A percentile compares a stretch with the other conserved stretches of the same genome.
Evolutionary conservation across 2,797 vertebrate species (phyloP).

Genomic region (Tinamus major): DNA sequence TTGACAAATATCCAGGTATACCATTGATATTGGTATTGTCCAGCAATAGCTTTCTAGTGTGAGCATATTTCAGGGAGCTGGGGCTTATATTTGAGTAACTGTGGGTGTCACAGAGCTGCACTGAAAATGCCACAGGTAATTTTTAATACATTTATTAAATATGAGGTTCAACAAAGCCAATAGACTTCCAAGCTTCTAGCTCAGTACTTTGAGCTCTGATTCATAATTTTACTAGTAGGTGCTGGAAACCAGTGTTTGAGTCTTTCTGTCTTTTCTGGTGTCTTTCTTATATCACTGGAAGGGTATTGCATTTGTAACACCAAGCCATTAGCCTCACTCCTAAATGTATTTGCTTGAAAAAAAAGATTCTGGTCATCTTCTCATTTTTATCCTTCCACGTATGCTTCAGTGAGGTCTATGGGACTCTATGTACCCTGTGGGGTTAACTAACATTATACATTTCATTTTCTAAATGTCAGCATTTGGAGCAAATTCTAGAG

Average conservation of each 20-base stretch:
- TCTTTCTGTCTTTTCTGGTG: neutral
- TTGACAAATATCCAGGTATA: neutral
- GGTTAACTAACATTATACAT: neutral
- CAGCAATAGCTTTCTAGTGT: constrained; percentile 1
- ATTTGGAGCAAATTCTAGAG: neutral
- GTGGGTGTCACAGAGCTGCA: neutral
- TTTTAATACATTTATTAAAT: neutral
- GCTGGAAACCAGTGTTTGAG: neutral
- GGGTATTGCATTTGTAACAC: neutral
- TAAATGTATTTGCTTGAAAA: neutral
- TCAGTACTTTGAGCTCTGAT: neutral
- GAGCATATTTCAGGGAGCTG: constrained; percentile 9
- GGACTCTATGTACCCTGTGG: neutral
- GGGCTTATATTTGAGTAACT: neutral
- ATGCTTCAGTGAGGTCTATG: too few species aligned
- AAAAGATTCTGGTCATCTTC: neutral
- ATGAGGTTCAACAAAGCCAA: neutral
- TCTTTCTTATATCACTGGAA: neutral
- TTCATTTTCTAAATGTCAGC: neutral
- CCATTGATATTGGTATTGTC: neutral
- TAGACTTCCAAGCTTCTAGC: neutral
- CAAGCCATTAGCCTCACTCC: neutral
- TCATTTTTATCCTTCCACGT: neutral
- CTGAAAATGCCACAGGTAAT: neutral
- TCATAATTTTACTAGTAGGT: neutral